Conservation (phyloP, 2,797 vertebrate genomes). For the Garrulus glandarius region DNA sequence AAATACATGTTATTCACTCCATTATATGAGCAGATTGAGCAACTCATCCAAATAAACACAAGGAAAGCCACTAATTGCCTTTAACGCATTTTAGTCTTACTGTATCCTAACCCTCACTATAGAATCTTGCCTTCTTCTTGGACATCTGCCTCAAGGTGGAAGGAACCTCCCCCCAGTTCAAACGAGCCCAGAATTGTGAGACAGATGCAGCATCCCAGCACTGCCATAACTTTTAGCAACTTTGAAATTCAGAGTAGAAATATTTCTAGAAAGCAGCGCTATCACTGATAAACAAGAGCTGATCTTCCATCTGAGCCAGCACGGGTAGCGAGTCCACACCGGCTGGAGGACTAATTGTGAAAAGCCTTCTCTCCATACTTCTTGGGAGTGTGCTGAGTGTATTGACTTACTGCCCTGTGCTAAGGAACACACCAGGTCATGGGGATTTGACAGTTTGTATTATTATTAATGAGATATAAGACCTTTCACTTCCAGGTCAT, state of each 20-base stretch:
- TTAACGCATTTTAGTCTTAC: not conserved
- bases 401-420: not conserved
- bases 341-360: not conserved
- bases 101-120: not conserved
- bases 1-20: not conserved
- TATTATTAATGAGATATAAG: constrained; percentile 60
- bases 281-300: not conserved
- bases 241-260: not conserved
- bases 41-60: not conserved
- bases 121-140: not conserved
- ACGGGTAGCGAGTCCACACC: rapidly evolving
- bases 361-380: not conserved
- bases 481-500: constrained; percentile 61
- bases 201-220: not conserved
- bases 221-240: not conserved
- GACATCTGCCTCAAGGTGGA: not conserved
- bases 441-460: constrained; percentile 27
- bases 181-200: not conserved
- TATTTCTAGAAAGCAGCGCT: not conserved
- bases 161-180: not conserved
- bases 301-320: not conserved
- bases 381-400: not conserved
- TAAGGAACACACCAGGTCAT: not conserved
- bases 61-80: not conserved
- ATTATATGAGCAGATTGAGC: not conserved